Base-by-base conservation (phyloP, 2,113 vertebrate species). In the Petrocephalus zakoni region DNA sequence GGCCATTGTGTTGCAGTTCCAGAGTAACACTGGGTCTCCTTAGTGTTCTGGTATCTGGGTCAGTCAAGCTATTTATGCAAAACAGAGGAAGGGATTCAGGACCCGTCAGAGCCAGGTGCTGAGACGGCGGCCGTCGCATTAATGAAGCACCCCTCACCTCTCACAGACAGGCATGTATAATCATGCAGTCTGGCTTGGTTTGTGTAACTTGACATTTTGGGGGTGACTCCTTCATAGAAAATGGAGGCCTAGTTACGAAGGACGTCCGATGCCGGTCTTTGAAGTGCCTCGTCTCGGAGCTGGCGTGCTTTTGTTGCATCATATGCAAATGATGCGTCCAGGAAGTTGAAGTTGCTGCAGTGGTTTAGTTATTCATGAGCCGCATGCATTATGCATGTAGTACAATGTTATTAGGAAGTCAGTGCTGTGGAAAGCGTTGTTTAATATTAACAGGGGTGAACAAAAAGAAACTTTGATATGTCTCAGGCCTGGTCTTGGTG, bases 41-140 rank as follows among this genome's bases (percentile, higher is more conserved):
- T 22, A 46, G 19, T 22, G 21, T 22, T 83, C 72, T 6, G 37
- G 34, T 78, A 78, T 78, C 72, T 42, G 34, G 72, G 72, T 78
- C 72, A 78, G 72, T 78, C 72, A 19, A 78, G 72, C 72, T 78
- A 78, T 78, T 78, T 78, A 78, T 78, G 72, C 29, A 78, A 78
- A 78, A 42, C 34, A 78, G 72, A 37, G 72, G 34, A 78, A 75
- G 34, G 72, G 72, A 34, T 42, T 42, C 29, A 42, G 17, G 34
- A 37, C 72, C 34, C 34, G 13, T 37, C 72, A 78, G 29, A 15
- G 25, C 72, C 34, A 17, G 72, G 15, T 78, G 72, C 15, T 13
- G 72, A 78, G 29, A 78, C 72, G 7, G 34, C 42, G 34, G 72
- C 8, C 72, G 61, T 8, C 3, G 25, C 61, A 68, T 68, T 68